Conservation (phyloP, 1,140 invertebrate species). For the Heliothis virescens region DNA sequence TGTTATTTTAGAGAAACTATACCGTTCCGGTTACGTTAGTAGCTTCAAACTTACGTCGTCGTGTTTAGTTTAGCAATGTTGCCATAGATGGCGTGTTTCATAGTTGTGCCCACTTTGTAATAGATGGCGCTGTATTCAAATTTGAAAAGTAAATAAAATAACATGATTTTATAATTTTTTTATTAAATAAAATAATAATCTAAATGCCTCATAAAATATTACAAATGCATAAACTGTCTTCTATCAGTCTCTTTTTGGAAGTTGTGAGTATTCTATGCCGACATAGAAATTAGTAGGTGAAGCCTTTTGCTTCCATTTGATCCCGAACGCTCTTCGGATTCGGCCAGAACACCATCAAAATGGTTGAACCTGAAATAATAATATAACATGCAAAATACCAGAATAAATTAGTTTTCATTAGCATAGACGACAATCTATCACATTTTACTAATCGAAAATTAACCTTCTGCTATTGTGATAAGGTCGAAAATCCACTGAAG, state of each 20-base stretch:
- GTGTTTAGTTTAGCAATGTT: neutral
- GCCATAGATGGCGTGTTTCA: neutral
- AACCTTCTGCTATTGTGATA: no score
- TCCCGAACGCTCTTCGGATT: slow-evolving; percentile 70
- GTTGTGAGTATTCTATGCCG: slow-evolving; percentile 4
- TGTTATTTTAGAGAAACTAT: neutral
- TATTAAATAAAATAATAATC: slow-evolving; percentile 13
- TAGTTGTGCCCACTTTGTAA: no score
- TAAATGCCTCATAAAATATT: slow-evolving; percentile 25
- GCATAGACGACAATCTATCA: no score
- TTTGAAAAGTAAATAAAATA: neutral
- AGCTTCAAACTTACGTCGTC: neutral
- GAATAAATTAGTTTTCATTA: no score
- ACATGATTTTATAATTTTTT: neutral
- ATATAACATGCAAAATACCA: slow-evolving; percentile 20
- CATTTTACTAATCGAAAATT: no score
- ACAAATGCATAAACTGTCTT: slow-evolving; percentile 40
- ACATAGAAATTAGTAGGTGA: slow-evolving; percentile 64
- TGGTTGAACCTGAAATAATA: slow-evolving; percentile 67
- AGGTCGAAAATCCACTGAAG: no score
- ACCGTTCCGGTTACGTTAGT: neutral
- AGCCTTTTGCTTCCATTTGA: slow-evolving; percentile 73
- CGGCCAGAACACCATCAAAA: slow-evolving; percentile 78
- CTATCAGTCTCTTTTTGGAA: slow-evolving; percentile 47
- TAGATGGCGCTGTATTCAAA: neutral